Evolutionary conservation across 1,140 invertebrate species (phyloP).

Genomic region (Stenopsyche tienmushanensis): DNA sequence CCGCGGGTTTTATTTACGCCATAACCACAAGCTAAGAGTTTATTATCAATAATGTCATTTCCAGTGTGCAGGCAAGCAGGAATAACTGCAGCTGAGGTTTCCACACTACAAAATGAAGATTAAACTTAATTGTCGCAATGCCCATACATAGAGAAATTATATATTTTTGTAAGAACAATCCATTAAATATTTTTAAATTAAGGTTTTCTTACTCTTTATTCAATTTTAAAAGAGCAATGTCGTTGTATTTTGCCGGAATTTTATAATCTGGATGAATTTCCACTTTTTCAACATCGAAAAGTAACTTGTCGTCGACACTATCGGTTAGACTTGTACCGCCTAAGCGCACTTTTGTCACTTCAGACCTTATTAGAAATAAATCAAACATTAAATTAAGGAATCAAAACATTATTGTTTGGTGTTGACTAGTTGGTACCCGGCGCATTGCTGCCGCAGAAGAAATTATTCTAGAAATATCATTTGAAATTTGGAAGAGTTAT

Average conservation of each 20-base stretch:
- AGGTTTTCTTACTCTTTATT: slow-evolving; percentile 2
- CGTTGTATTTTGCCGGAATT: slow-evolving; percentile 27
- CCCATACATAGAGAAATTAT: not conserved
- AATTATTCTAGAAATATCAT: too few species aligned
- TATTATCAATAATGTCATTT: not conserved
- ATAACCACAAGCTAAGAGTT: not conserved
- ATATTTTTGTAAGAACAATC: not conserved
- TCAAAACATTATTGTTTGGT: too few species aligned
- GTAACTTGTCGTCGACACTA: not conserved
- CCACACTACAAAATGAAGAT: slow-evolving; percentile 2
- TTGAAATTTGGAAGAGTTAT: too few species aligned
- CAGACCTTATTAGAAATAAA: too few species aligned
- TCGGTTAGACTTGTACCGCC: not conserved
- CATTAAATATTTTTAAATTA: not conserved
- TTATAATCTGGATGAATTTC: slow-evolving; percentile 31
- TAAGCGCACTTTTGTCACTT: too few species aligned
- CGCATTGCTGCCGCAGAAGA: too few species aligned
- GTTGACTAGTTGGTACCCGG: too few species aligned
- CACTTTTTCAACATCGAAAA: not conserved
- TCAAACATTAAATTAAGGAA: too few species aligned
- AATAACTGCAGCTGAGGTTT: not conserved
- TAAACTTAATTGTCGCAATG: not conserved
- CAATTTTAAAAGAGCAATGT: slow-evolving; percentile 41
- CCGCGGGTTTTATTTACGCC: not conserved
- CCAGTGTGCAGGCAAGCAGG: slow-evolving; percentile 8